These are phyloP conservation scores for Sebastes miniatus DNA, from an alignment of 2,797 vertebrate species.

Conservation along the genomic window DNA sequence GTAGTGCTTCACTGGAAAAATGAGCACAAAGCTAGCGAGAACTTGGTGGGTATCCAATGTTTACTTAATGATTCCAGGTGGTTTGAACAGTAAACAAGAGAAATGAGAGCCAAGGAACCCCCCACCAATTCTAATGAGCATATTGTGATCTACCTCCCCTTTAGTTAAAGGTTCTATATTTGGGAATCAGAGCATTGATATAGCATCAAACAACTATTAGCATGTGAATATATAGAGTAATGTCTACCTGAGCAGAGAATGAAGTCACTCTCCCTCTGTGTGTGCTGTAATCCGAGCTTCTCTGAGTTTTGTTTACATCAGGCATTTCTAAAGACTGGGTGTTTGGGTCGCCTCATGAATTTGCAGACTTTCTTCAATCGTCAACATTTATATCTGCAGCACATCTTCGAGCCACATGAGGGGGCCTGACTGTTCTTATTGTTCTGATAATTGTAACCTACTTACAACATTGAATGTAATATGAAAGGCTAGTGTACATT, in stretches of 20 bases:
- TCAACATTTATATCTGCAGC: too few relatives aligned
- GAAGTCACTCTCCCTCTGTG: neutral
- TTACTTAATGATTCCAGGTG: conserved; percentile 30
- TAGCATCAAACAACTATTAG: neutral
- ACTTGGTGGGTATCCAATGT: conserved; percentile 18
- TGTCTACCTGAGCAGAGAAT: neutral
- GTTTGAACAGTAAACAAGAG: conserved; percentile 35
- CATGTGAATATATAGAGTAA: neutral
- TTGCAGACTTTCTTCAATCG: too few relatives aligned
- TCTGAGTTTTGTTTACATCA: neutral
- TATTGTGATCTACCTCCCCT: neutral
- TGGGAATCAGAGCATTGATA: neutral
- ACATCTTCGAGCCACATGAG: too few relatives aligned
- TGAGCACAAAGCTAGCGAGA: neutral
- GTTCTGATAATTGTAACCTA: too few relatives aligned
- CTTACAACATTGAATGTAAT: too few relatives aligned
- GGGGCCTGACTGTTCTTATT: too few relatives aligned
- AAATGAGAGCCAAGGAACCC: neutral
- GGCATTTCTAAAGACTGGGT: too few relatives aligned
- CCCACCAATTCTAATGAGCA: neutral
- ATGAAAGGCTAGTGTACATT: too few relatives aligned
- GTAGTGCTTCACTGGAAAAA: neutral
- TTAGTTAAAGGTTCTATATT: neutral
- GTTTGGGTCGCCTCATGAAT: too few relatives aligned
- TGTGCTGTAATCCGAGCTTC: neutral